These are phyloP conservation scores for Scotopteryx bipunctaria DNA, from an alignment of 2,888 invertebrate genomes.

Conservation along the genomic window DNA sequence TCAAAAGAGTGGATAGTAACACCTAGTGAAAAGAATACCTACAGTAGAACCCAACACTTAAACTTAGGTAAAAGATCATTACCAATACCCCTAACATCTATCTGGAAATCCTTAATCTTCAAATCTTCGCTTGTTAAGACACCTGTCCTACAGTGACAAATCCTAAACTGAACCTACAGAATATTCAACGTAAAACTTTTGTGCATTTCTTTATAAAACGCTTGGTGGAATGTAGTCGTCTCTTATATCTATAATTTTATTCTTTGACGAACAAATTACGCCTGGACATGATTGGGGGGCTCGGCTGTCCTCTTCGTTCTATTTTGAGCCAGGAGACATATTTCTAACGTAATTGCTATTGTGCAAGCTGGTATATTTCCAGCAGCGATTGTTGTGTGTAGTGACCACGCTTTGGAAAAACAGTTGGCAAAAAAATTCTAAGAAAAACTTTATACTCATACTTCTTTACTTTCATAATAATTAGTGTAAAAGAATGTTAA, in stretches of 20 bases:
- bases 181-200: no score
- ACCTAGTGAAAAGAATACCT: neutral
- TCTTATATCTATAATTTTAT: constrained; percentile 6
- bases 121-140: no score
- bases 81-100: no score
- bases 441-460: neutral
- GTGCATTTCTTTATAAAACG: no score
- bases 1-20: neutral
- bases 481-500: no score
- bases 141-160: no score
- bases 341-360: constrained; percentile 42
- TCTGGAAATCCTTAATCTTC: no score
- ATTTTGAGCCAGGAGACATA: constrained; percentile 48
- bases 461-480: no score
- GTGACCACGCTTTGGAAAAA: constrained; percentile 14
- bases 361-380: constrained; percentile 47
- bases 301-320: constrained; percentile 42
- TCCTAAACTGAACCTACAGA: no score
- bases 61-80: no score
- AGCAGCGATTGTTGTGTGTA: constrained; percentile 25
- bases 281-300: constrained; percentile 43
- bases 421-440: neutral
- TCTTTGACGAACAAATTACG: constrained; percentile 21
- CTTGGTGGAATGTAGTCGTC: no score
- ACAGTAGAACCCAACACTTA: neutral